phyloP scores from a whole-genome alignment of 2,888 invertebrate species.

The Acanthosoma haemorrhoidale region DNA sequence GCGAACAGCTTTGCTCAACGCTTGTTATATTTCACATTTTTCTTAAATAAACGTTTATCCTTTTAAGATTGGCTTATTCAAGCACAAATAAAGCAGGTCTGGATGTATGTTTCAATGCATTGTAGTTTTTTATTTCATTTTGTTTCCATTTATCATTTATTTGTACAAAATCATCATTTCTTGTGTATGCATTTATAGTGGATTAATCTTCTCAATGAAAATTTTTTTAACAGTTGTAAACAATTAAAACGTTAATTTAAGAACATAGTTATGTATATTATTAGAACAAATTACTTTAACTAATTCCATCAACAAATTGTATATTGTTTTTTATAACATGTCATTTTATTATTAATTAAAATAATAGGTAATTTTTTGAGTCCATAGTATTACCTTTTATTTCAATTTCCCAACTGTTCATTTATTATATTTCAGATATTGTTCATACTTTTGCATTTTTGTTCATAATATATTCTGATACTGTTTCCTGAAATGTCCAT shows the following conservation, averaged over 20 bases:
- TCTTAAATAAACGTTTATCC: constrained; percentile 9
- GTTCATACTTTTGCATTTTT: not conserved
- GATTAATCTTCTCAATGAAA: not conserved
- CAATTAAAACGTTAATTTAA: not conserved
- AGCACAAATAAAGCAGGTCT: constrained; percentile 19
- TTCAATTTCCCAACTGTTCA: constrained; percentile 12
- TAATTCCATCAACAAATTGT: not conserved
- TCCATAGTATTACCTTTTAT: constrained; percentile 5
- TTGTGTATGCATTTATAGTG: not conserved
- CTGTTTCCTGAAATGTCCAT: constrained; percentile 15
- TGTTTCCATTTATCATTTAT: not conserved
- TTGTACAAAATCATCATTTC: not conserved
- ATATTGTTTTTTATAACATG: not conserved
- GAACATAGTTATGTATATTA: not conserved
- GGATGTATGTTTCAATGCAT: constrained; percentile 26
- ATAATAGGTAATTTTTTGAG: not conserved
- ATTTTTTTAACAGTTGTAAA: not conserved
- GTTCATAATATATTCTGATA: not conserved
- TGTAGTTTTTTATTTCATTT: constrained; percentile 15
- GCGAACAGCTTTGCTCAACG: constrained; percentile 26
- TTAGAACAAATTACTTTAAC: not conserved
- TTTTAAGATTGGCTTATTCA: constrained; percentile 17
- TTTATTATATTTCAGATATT: not conserved
- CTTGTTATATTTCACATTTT: constrained; percentile 16
- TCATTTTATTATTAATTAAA: not conserved